Base-by-base conservation (phyloP, 2,888 invertebrate genomes). In the Drosophila dives region DNA sequence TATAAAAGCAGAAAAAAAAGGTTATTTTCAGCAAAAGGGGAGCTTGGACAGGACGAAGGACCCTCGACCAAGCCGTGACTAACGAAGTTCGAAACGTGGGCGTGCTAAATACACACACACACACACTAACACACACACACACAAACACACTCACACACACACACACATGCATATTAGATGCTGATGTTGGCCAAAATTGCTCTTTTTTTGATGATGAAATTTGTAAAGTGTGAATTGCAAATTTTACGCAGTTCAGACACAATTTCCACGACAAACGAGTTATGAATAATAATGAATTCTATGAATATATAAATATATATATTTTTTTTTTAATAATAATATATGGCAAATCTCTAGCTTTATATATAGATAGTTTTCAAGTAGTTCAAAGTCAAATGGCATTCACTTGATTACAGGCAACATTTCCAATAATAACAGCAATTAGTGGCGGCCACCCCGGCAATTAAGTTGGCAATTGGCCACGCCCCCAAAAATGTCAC, bases 201-300 rank as follows among this genome's bases (percentile, higher is more conserved):
- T 32, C n/a, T 17, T 29, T 40, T 76, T 45, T 53, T 65, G 75
- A 60, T 71, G 60, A 67, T 77, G 81, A 81, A 88, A 85, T 86
- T 84, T 86, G 80, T 78, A 90, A 91, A 86, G 91, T 90, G 91
- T 91, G 84, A 90, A 91, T 90, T 91, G 90, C 86, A 86, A 91
- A 90, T 89, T 90, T 81, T 77, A 84, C 84, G 85, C 80, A 80
- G 63, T 54, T 75, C 62, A 58, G 67, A 63, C 66, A 48, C 62
- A 29, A 1, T 29, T 29, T 29, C 29, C 29, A 29, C 50, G 54
- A 74, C 36, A 17, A 88, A 88, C 90, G 82, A 81, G 90, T 83
- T 88, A 90, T 90, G 90, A 90, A 90, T 90, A 90, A 83, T 89
- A 91, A 90, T 88, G 76, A 85, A 60, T 11, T 17, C 29, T 15